These are phyloP conservation scores for Melikaiella ostensackeni DNA, from an alignment of 2,888 invertebrate species.

Conservation along the genomic window DNA sequence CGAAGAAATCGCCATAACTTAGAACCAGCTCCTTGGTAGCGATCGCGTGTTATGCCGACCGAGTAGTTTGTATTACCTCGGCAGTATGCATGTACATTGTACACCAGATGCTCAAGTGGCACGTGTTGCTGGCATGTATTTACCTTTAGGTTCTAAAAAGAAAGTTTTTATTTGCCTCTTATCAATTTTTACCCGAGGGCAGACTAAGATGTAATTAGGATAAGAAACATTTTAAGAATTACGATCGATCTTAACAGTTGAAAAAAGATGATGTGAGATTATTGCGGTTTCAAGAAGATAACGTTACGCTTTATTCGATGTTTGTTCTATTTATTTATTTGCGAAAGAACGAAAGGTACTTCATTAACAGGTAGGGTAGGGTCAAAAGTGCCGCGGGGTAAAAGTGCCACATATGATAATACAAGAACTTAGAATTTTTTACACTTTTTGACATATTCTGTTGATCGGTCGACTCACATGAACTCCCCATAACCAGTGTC, in stretches of 20 bases:
- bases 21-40: constrained; percentile 68
- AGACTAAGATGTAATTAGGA: background rate
- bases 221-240: background rate
- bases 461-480: no score
- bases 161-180: background rate
- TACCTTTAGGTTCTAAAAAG: background rate
- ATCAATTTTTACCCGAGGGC: background rate
- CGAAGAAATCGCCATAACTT: constrained; percentile 75
- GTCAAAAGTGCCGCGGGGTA: no score
- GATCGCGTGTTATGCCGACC: constrained; percentile 72
- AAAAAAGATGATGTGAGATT: background rate
- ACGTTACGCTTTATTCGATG: background rate
- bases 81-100: constrained; percentile 27
- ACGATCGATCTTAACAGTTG: background rate
- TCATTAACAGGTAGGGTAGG: no score
- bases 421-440: no score
- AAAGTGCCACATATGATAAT: no score
- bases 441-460: no score
- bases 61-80: constrained; percentile 57
- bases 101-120: constrained; percentile 1
- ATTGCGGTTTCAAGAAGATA: background rate
- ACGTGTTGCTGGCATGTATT: background rate
- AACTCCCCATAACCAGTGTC: no score
- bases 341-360: no score
- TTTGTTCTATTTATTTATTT: background rate